Conservation (phyloP, 92 coral and sea anemone species). For the Umimayanthus kanabou region DNA sequence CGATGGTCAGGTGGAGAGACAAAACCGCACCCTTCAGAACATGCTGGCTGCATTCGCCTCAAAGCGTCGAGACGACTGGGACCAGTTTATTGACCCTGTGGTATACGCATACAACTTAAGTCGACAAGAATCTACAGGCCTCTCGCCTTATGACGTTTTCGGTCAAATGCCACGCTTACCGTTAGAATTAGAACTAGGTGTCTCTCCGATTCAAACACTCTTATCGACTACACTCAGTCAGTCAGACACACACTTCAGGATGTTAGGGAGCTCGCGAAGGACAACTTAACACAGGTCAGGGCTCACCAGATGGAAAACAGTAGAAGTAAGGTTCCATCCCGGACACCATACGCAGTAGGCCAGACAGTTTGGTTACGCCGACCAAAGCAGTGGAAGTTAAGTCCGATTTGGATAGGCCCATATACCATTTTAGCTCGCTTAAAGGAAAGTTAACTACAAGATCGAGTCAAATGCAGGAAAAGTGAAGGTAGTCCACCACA, state of each 20-base stretch:
- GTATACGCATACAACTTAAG: constrained; percentile 54
- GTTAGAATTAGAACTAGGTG: constrained; percentile 55
- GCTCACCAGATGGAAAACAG: constrained; percentile 7
- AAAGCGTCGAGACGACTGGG: constrained; percentile 50
- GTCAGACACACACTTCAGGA: constrained; percentile 17
- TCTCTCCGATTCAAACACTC: constrained; percentile 39
- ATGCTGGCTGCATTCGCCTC: constrained; percentile 55
- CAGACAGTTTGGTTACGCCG: constrained; percentile 35
- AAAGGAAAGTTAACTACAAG: constrained; percentile 14
- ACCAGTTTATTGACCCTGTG: constrained; percentile 34
- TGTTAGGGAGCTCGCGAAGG: constrained; percentile 9
- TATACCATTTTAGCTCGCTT: constrained; percentile 9
- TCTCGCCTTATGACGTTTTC: constrained; percentile 54
- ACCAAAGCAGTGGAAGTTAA: constrained; percentile 37
- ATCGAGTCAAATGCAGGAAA: not conserved
- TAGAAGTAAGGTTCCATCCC: not conserved
- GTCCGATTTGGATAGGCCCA: constrained; percentile 40
- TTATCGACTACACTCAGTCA: constrained; percentile 41
- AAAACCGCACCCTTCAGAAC: constrained; percentile 45
- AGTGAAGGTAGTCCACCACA: not conserved
- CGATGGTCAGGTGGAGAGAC: constrained; percentile 48
- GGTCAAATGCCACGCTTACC: constrained; percentile 46
- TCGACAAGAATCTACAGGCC: constrained; percentile 47
- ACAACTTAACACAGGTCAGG: constrained; percentile 8
- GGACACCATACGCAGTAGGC: too few relatives aligned